phyloP scores from a whole-genome alignment of 2,888 invertebrate species.

The Macrosoma leucophasiata region DNA sequence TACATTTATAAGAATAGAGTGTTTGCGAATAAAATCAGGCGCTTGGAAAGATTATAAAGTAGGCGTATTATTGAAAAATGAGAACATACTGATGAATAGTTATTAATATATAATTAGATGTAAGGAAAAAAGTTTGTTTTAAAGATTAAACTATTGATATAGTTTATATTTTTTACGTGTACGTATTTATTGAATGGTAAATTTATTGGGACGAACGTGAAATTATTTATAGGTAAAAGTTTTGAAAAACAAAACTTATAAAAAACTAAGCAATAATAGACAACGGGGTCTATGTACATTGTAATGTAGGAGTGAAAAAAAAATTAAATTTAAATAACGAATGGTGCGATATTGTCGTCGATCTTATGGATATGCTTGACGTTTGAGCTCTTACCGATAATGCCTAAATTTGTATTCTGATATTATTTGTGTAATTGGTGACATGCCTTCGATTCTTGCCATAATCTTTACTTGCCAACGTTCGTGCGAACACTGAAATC shows the following conservation, averaged over 20 bases:
- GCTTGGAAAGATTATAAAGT: conserved; percentile 74
- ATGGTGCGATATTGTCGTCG: conserved; percentile 69
- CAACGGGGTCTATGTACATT: conserved; percentile 70
- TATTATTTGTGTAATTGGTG: conserved; percentile 62
- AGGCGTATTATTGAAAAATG: conserved; percentile 73
- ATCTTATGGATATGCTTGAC: conserved; percentile 61
- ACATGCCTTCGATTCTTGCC: conserved; percentile 61
- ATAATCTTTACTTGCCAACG: conserved; percentile 33
- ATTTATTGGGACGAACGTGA: conserved; percentile 73
- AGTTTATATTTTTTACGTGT: conserved; percentile 77
- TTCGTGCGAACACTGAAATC: conserved; percentile 32
- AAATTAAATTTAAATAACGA: conserved; percentile 50
- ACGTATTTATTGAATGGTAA: conserved; percentile 76
- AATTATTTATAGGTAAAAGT: conserved; percentile 74
- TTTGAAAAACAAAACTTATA: conserved; percentile 70
- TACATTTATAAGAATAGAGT: conserved; percentile 59
- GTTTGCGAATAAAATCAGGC: conserved; percentile 64
- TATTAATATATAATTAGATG: conserved; percentile 74
- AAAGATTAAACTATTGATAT: conserved; percentile 77
- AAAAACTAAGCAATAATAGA: conserved; percentile 75
- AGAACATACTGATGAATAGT: conserved; percentile 73
- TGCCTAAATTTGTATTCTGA: conserved; percentile 63
- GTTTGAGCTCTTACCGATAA: conserved; percentile 52
- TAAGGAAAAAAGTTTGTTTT: conserved; percentile 71
- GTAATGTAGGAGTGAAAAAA: conserved; percentile 62